Conservation (phyloP, 35 echinoderm and acorn worm genomes). For the Hemicentrotus pulcherrimus region DNA sequence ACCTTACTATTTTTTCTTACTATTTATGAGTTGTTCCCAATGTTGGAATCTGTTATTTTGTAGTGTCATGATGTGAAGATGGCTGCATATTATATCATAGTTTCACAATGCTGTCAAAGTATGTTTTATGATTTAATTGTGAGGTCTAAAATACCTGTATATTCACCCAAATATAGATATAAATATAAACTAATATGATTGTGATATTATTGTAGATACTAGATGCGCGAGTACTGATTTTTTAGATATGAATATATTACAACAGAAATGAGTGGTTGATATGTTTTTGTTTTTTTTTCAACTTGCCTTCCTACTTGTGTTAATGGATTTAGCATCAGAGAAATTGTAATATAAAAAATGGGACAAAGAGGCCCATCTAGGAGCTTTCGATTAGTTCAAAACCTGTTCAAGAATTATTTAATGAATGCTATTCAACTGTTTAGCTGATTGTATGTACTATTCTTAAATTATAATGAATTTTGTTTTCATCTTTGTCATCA, state of each 20-base stretch:
- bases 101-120: not conserved
- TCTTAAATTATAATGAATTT: slow-evolving; percentile 41
- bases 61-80: slow-evolving; percentile 18
- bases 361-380: not conserved
- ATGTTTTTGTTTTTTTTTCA: slow-evolving; percentile 44
- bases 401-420: not conserved
- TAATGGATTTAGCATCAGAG: not conserved
- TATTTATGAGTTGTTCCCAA: not conserved
- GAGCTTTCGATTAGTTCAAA: slow-evolving; percentile 22
- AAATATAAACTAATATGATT: slow-evolving; percentile 13
- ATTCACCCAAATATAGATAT: not conserved
- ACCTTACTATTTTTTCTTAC: not conserved
- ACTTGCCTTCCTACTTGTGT: slow-evolving; percentile 46
- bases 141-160: not conserved
- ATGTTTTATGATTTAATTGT: slow-evolving; percentile 21
- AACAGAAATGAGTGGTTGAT: slow-evolving; percentile 9
- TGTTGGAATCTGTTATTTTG: not conserved
- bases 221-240: slow-evolving; percentile 17
- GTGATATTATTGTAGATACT: slow-evolving; percentile 41
- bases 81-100: slow-evolving; percentile 37
- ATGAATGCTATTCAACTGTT: slow-evolving; percentile 13
- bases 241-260: slow-evolving; percentile 40
- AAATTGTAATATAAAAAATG: not conserved
- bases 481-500: slow-evolving; percentile 37
- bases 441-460: slow-evolving; percentile 20